A percentile compares a stretch with the other conserved stretches of the same genome.
Evolutionary conservation across 2,113 vertebrate genomes (phyloP).

Genomic region (Lathamus discolor): DNA sequence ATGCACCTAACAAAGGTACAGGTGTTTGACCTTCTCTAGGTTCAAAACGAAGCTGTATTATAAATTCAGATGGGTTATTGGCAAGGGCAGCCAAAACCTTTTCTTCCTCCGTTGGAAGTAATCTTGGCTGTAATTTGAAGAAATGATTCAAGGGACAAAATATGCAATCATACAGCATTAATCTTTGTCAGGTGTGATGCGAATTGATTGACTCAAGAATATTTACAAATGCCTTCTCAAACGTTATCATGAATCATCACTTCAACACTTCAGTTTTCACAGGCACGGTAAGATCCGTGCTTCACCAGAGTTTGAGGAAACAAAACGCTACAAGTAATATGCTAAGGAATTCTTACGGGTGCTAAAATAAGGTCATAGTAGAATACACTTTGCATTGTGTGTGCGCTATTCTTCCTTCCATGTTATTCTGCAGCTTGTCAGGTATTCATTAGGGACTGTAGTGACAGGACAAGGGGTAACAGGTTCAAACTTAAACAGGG

Average conservation of each 20-base stretch:
- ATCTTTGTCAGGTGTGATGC: background rate
- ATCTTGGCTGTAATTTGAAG: background rate
- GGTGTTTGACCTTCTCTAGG: background rate
- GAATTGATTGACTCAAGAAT: background rate
- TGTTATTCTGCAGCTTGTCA: background rate
- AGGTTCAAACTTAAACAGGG: too few relatives aligned
- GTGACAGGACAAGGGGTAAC: too few relatives aligned
- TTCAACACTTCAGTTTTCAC: background rate
- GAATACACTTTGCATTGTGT: background rate
- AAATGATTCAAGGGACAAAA: background rate
- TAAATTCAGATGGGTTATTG: background rate
- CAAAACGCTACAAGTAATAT: background rate
- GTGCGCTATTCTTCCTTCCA: background rate
- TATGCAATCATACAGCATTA: background rate
- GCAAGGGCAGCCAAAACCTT: background rate
- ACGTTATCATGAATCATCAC: background rate
- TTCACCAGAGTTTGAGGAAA: background rate
- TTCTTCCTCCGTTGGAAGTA: background rate
- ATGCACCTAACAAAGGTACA: fast-evolving
- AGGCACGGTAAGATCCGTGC: background rate
- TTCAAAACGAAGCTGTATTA: background rate
- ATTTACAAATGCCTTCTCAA: background rate
- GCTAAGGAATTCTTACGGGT: background rate
- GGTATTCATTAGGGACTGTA: background rate
- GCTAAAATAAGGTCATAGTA: background rate